Percentiles rank a stretch among this genome's conserved stretches.
Conservation (phyloP, 2,113 vertebrate species). For the Natator depressus region DNA sequence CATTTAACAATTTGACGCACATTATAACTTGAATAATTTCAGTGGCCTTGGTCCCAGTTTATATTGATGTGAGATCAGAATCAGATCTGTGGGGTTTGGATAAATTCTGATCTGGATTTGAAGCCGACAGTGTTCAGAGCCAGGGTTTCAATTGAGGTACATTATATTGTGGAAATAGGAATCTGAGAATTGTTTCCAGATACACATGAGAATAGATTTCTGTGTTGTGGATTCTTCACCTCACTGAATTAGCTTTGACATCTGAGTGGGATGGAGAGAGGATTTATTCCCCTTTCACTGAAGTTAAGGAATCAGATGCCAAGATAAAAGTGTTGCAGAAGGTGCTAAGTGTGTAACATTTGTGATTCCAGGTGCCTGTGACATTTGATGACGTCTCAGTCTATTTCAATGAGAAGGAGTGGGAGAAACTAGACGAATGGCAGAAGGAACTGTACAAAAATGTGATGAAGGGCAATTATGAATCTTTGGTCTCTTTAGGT, state of each 20-base stretch:
- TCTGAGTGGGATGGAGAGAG: not conserved
- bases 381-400: constrained; percentile 82
- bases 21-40: not conserved
- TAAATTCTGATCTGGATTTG: not conserved
- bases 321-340: not conserved
- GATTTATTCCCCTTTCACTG: accelerated
- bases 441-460: constrained; percentile 86
- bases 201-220: accelerated
- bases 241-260: accelerated
- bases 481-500: constrained; percentile 83
- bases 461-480: constrained; percentile 82
- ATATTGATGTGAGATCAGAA: accelerated
- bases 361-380: constrained; percentile 79
- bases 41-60: not conserved
- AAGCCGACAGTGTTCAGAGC: accelerated
- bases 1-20: not conserved
- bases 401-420: constrained; percentile 83
- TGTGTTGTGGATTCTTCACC: not conserved
- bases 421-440: constrained; percentile 85
- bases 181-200: not conserved
- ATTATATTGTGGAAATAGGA: accelerated
- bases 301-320: accelerated
- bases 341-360: not conserved
- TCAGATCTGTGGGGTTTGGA: not conserved
- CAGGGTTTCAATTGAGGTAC: accelerated